These are phyloP conservation scores for Campylomormyrus tamandua DNA, from an alignment of 2,113 vertebrate genomes.

Conservation along the genomic window DNA sequence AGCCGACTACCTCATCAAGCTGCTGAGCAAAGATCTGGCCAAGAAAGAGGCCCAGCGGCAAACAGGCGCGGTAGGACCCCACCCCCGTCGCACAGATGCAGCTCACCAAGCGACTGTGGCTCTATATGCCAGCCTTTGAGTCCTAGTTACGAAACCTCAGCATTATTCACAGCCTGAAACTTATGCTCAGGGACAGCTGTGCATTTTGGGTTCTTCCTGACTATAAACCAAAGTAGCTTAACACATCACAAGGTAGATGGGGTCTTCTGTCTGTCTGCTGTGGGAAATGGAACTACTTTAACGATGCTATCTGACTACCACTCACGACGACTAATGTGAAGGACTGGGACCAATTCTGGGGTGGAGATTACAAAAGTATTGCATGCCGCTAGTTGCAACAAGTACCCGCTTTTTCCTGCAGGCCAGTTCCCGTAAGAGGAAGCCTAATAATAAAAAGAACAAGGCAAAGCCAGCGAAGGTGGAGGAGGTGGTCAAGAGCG, in stretches of 20 bases:
- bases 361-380: neutral
- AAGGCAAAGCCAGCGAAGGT: conserved; percentile 76
- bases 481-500: conserved; percentile 81
- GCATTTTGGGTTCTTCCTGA: neutral
- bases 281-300: neutral
- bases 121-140: neutral
- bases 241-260: neutral
- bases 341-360: neutral
- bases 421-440: conserved; percentile 85
- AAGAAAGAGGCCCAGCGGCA: conserved; percentile 87
- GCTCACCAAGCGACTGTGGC: neutral
- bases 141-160: neutral
- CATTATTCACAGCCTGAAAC: neutral
- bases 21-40: conserved; percentile 89
- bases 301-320: neutral
- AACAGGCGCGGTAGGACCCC: conserved; percentile 72
- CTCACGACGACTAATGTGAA: neutral
- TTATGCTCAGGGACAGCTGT: neutral
- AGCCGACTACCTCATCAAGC: conserved; percentile 99
- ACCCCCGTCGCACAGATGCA: neutral
- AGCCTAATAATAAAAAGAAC: conserved; percentile 80
- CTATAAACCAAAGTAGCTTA: neutral
- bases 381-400: neutral
- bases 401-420: conserved; percentile 38
- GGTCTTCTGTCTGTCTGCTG: neutral